phyloP scores from a whole-genome alignment of 2,113 vertebrate genomes.

The Boleophthalmus pectinirostris region DNA sequence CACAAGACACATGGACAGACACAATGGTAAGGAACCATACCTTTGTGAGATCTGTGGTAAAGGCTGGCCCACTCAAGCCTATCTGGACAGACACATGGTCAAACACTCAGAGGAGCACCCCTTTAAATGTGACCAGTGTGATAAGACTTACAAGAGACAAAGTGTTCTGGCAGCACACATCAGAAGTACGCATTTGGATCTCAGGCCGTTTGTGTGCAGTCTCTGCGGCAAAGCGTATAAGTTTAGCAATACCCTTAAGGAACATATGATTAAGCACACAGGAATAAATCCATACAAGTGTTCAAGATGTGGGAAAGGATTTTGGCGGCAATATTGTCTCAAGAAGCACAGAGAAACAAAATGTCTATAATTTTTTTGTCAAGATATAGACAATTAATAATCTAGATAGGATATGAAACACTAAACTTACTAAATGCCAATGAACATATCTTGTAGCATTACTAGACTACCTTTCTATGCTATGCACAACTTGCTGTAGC shows the following conservation, averaged over 20 bases:
- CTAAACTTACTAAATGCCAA: no score
- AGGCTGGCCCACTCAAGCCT: conserved; percentile 17
- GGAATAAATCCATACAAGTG: conserved; percentile 23
- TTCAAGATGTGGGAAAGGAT: conserved; percentile 23
- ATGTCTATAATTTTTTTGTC: background rate
- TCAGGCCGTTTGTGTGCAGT: conserved; percentile 25
- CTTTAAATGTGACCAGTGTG: conserved; percentile 34
- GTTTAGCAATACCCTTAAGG: conserved; percentile 24
- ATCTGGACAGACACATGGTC: conserved; percentile 35
- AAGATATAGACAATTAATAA: no score
- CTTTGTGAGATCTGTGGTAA: conserved; percentile 37
- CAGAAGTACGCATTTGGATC: conserved; percentile 13
- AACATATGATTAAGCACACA: conserved; percentile 32
- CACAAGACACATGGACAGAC: conserved; percentile 41
- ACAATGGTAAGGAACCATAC: conserved; percentile 27
- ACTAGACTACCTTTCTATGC: no score
- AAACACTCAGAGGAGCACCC: conserved; percentile 36
- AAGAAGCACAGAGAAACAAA: conserved; percentile 23
- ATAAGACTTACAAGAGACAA: conserved; percentile 12
- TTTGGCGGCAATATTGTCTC: conserved; percentile 12
- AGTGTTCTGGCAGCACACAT: conserved; percentile 19
- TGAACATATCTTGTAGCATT: no score
- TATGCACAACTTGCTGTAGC: no score
- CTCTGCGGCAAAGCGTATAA: conserved; percentile 36
- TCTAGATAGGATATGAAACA: no score